A percentile compares a stretch with the other conserved stretches of the same genome.
Conservation (phyloP, 2,888 invertebrate species). For the Pecten maximus region DNA sequence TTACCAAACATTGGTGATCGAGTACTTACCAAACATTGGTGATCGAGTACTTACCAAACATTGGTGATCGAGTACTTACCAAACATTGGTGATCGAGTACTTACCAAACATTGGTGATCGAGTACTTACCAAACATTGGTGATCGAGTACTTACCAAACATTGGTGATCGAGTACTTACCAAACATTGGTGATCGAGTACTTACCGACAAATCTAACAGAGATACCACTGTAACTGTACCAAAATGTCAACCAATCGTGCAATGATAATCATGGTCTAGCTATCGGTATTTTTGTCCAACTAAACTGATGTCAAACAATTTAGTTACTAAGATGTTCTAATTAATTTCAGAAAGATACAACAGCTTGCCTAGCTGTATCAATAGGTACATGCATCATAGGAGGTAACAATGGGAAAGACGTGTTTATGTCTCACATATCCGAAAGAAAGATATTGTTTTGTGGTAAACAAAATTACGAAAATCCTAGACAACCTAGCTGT, state of each 20-base stretch:
- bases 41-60: neutral
- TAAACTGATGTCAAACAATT: neutral
- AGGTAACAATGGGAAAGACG: neutral
- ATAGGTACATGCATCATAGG: neutral
- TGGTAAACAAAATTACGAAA: neutral
- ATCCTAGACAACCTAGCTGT: neutral
- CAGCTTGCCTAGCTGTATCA: neutral
- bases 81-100: neutral
- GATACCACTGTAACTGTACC: neutral
- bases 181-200: neutral
- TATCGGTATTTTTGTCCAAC: neutral
- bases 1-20: neutral
- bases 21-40: neutral
- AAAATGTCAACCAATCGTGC: neutral
- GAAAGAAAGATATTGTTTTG: neutral
- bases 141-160: neutral
- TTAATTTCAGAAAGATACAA: neutral
- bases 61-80: neutral
- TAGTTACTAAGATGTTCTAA: neutral
- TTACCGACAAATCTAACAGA: neutral
- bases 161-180: neutral
- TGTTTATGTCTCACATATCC: neutral
- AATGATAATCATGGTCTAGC: neutral
- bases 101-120: neutral
- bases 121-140: neutral